Base-by-base conservation (phyloP, 2,888 invertebrate species). In the Cataglyphis albicans region DNA sequence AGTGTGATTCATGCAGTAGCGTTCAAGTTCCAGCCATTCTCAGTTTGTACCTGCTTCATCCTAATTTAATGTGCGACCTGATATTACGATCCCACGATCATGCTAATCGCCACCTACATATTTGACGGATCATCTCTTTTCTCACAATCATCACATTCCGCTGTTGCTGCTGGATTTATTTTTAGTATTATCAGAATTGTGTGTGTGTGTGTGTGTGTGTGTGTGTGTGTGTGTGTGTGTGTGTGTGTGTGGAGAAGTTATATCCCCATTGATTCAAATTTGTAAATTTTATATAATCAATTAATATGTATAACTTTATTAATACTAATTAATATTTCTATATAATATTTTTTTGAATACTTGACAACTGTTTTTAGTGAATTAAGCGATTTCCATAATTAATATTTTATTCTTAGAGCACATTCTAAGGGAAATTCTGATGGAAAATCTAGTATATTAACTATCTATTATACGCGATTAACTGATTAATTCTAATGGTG, bases 1-100 rank as follows among this genome's bases (percentile, higher is more conserved):
- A 61, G 29, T 29, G 80, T 90, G 91, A 90, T 80, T 91, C 91
- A 90, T 74, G 59, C 67, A 73, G 81, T 41, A 38, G 73, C 48
- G 67, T 64, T 74, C 67, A 63, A 84, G 64, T 78, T 76, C 25
- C 70, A 68, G 9, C 10, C 73, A 48, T 21, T 74, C 70, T 61
- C 32, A 35, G 55, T 65, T 76, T 64, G 38, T 82, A 76, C 64
- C 63, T 63, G 67, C 9, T 73, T 63, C 61, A 70, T 83, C 61
- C 78, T 81, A 74, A 87, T 85, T 80, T 57, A 80, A 81, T 67
- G 38, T 4, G 35, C 59, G n/a, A 59, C 25, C 78, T 25, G 59
- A 61, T 52, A 81, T 73, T 44, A 59, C 18, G 38, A 21, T 64
- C 44, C n/a, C 18, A 52, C 29, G 25, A 57, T 64, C 80, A 52